Percentiles rank a stretch among this genome's conserved stretches.
phyloP scores from a whole-genome alignment of 2,888 invertebrate species.

The Chloroclystis v-ata region DNA sequence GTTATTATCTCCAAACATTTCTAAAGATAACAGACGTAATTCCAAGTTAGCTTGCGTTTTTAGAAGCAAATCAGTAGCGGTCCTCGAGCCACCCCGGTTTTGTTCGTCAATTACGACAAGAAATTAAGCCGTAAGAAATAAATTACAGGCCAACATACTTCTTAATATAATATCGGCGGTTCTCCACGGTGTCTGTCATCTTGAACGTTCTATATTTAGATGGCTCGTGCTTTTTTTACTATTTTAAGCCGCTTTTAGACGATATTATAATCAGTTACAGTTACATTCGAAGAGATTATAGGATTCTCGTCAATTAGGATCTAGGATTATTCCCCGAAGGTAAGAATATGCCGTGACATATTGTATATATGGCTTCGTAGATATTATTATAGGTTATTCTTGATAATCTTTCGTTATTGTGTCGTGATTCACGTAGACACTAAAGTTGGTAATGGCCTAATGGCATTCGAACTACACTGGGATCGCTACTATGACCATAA shows the following conservation, averaged over 20 bases:
- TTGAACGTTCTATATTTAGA: slow-evolving; percentile 15
- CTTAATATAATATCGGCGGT: slow-evolving; percentile 12
- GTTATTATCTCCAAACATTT: not conserved
- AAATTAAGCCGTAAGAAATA: slow-evolving; percentile 11
- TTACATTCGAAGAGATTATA: slow-evolving; percentile 17
- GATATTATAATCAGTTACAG: slow-evolving; percentile 30
- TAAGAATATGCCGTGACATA: too few relatives aligned
- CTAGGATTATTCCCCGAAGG: slow-evolving; percentile 10
- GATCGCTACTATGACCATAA: not conserved
- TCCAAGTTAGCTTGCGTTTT: too few relatives aligned
- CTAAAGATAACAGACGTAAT: not conserved
- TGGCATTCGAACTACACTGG: too few relatives aligned
- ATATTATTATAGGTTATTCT: too few relatives aligned
- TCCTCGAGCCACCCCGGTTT: slow-evolving; percentile 8
- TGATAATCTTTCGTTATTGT: too few relatives aligned
- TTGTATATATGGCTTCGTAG: too few relatives aligned
- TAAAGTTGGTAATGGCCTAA: too few relatives aligned
- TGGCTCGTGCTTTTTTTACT: slow-evolving; percentile 14
- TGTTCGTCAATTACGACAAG: slow-evolving; percentile 3
- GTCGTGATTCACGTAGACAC: too few relatives aligned
- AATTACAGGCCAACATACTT: slow-evolving; percentile 7
- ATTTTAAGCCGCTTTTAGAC: slow-evolving; percentile 26
- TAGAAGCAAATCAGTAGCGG: not conserved
- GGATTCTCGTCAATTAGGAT: slow-evolving; percentile 24
- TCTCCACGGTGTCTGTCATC: slow-evolving; percentile 23